Conservation (phyloP, 1,140 invertebrate genomes). For the Saccostrea cuccullata region DNA sequence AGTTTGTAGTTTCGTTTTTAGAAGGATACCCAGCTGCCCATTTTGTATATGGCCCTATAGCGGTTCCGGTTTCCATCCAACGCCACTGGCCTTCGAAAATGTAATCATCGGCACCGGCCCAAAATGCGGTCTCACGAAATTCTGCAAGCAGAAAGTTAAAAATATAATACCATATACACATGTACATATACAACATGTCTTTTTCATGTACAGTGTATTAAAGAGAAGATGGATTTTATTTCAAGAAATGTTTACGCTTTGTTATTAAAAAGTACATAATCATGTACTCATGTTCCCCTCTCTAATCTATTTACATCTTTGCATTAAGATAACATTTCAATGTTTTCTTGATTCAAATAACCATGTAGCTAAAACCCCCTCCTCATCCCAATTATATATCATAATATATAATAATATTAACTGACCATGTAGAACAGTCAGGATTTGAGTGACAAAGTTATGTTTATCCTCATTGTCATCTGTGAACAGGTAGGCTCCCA, state of each 20-base stretch:
- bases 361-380: not conserved
- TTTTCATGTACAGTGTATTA: too few species aligned
- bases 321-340: too few species aligned
- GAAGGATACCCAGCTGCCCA: slow-evolving; percentile 35
- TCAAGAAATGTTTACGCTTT: too few species aligned
- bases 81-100: slow-evolving; percentile 42
- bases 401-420: not conserved
- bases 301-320: too few species aligned
- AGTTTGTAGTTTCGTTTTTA: slow-evolving; percentile 33
- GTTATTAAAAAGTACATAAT: too few species aligned
- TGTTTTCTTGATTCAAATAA: too few species aligned
- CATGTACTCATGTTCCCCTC: too few species aligned
- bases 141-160: not conserved
- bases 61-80: slow-evolving; percentile 38
- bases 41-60: slow-evolving; percentile 39
- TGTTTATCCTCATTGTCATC: slow-evolving; percentile 51
- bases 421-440: slow-evolving; percentile 16
- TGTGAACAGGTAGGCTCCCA: slow-evolving; percentile 19
- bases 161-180: too few species aligned
- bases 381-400: not conserved
- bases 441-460: slow-evolving; percentile 19
- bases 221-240: too few species aligned
- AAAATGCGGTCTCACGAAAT: slow-evolving; percentile 24
- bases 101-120: slow-evolving; percentile 37
- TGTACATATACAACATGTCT: too few species aligned